phyloP scores from a whole-genome alignment of 2,888 invertebrate genomes.

The Campoplex capitator region DNA sequence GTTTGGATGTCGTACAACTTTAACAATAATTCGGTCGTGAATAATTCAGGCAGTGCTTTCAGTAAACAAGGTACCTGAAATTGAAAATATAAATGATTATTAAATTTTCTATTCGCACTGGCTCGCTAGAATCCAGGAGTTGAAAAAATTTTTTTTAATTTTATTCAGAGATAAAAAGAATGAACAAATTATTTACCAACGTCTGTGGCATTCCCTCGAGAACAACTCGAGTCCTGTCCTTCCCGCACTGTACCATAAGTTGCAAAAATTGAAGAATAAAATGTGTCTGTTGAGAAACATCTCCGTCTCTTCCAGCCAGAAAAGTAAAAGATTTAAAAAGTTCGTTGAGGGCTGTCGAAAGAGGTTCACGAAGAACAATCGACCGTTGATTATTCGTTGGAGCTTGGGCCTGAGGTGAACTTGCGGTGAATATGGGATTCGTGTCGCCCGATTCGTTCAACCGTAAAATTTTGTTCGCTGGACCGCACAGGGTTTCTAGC shows the following conservation, averaged over 20 bases:
- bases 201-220: conserved; percentile 91
- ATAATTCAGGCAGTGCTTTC: conserved; percentile 92
- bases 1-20: conserved; percentile 92
- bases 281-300: conserved; percentile 92
- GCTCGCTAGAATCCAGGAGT: not conserved
- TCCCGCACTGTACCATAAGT: conserved; percentile 91
- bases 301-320: conserved; percentile 90
- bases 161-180: not conserved
- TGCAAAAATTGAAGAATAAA: conserved; percentile 93
- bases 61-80: conserved; percentile 90
- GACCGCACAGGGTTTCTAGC: conserved; percentile 86
- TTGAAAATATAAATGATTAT: not conserved
- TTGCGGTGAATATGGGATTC: conserved; percentile 85
- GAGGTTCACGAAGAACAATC: conserved; percentile 87
- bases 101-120: not conserved
- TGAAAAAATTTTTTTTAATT: too few relatives aligned
- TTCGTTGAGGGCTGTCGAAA: conserved; percentile 88
- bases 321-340: conserved; percentile 91
- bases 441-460: conserved; percentile 88
- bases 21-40: conserved; percentile 90
- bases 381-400: conserved; percentile 80
- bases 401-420: conserved; percentile 82
- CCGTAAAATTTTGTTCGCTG: conserved; percentile 88
- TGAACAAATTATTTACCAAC: conserved; percentile 84
- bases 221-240: conserved; percentile 89